A percentile compares a stretch with the other conserved stretches of the same genome.
phyloP scores from a whole-genome alignment of 2,113 vertebrate genomes.

The Fregata magnificens region DNA sequence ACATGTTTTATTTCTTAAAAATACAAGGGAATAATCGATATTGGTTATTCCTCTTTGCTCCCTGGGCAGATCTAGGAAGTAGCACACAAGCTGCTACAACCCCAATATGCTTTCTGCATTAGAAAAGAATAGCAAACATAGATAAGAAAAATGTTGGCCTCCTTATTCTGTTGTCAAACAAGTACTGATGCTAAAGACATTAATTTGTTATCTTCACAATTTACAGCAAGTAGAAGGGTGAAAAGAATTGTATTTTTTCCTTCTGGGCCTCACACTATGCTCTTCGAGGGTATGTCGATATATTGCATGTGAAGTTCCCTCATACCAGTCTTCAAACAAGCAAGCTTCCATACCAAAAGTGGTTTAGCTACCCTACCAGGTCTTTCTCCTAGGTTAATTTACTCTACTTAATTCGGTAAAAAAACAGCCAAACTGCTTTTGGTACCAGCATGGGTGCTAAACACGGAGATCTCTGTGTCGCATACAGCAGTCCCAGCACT shows the following conservation, averaged over 20 bases:
- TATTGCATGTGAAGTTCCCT: background rate
- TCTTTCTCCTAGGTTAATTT: background rate
- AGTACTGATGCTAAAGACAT: background rate
- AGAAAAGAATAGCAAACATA: background rate
- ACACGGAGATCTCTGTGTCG: background rate
- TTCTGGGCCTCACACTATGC: background rate
- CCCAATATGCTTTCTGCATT: background rate
- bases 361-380: background rate
- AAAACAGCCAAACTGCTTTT: background rate
- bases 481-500: background rate
- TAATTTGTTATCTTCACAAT: background rate
- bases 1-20: background rate
- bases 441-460: background rate
- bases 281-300: accelerated
- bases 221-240: background rate
- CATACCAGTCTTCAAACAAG: background rate
- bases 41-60: background rate
- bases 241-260: background rate
- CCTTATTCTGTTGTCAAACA: background rate
- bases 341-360: background rate
- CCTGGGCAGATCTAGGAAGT: background rate
- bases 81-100: background rate
- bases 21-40: background rate
- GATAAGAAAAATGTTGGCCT: background rate
- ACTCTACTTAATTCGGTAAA: background rate